Base-by-base conservation (phyloP, 2,113 vertebrate species). In the Phylloscopus whistleri region DNA sequence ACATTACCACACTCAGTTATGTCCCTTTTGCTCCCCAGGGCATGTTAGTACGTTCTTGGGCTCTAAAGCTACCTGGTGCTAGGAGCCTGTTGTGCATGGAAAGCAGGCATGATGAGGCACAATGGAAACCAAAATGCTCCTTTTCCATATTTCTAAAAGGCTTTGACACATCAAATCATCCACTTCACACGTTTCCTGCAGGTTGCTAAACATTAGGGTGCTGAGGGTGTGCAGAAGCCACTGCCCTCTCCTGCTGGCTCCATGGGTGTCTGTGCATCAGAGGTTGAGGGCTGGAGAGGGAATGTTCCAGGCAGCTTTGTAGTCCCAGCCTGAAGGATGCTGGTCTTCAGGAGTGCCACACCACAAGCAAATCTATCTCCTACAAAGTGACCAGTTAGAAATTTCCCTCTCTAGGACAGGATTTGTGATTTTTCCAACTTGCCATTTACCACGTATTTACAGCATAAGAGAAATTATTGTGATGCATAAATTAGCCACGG, bases 211-310 rank as follows among this genome's bases (percentile, higher is more conserved):
- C 0, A 1, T 5, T 1, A 44, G 15, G 22, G 30, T 0, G 2
- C 17, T 3, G 9, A 77, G 11, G 2, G 2, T 1, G 1, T 28
- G 41, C 17, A 64, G 79, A 35, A 43, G 21, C 3, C 7, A 8
- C 31, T 41, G 10, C 17, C 31, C 19, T 37, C 14, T 68, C 31
- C 74, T 68, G 43, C 26, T 13, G 2, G 3, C 2, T 56, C 60
- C 11, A 4, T 3, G 4, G 15, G 11, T 43, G 2, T 26, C 37
- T n/a, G 9, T 3, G 46, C 0, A 0, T 14, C 43, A 2, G 2
- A 3, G 3, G 11, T 7, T 43, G 58, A 6, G 24, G 28, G 23
- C 16, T 23, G 48, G 23, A 55, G 39, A 24, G 4, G 16, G 37
- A 37, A 62, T 13, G 33, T 26, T 22, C 11, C 4, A 0, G 13